Conservation (phyloP, 2,113 vertebrate species). For the Engystomops pustulosus region DNA sequence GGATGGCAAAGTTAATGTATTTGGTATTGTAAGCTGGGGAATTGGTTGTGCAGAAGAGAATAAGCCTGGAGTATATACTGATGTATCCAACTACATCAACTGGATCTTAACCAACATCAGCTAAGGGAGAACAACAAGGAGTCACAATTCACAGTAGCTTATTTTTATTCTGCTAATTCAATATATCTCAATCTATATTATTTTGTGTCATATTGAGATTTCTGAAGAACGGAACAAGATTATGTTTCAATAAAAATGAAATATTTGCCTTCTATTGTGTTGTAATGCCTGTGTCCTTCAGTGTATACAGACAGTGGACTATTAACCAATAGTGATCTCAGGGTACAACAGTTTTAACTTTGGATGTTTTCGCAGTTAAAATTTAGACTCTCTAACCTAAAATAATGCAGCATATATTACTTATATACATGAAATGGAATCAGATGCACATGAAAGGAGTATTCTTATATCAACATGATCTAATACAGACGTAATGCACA, state of each 20-base stretch:
- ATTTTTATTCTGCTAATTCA: no score
- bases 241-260: neutral
- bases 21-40: constrained; percentile 83
- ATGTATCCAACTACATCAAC: constrained; percentile 64
- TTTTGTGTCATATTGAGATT: no score
- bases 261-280: neutral
- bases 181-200: no score
- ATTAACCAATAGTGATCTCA: neutral
- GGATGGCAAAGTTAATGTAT: constrained; percentile 66
- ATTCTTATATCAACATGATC: no score
- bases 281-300: neutral
- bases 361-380: no score
- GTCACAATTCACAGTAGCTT: neutral
- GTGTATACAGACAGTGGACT: neutral
- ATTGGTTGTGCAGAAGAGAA: constrained; percentile 77
- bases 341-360: no score
- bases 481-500: no score
- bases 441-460: no score
- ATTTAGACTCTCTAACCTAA: no score
- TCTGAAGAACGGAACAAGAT: neutral
- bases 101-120: constrained; percentile 74
- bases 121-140: neutral
- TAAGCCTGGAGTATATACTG: constrained; percentile 81
- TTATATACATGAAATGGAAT: no score
- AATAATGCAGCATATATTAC: no score